phyloP scores from a whole-genome alignment of 2,888 invertebrate genomes.

The Plemyria rubiginata region DNA sequence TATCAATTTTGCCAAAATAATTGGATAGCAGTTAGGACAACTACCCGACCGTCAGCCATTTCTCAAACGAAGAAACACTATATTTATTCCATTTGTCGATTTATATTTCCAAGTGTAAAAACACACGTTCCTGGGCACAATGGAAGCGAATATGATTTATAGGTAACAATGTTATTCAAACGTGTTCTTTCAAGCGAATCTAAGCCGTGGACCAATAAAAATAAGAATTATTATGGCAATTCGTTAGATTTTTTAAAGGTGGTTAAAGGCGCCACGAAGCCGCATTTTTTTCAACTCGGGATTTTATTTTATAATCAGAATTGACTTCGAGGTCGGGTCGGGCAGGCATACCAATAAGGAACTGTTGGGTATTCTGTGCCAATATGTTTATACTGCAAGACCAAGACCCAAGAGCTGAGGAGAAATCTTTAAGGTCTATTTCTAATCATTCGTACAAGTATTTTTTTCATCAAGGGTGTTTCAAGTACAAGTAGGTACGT shows the following conservation, averaged over 20 bases:
- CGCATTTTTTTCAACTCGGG: constrained; percentile 70
- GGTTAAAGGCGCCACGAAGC: constrained; percentile 74
- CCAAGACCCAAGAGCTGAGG: constrained; percentile 5
- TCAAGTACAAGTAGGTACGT: no score
- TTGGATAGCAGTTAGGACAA: constrained; percentile 41
- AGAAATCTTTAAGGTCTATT: not conserved
- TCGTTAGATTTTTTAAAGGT: constrained; percentile 40
- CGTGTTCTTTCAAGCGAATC: constrained; percentile 8
- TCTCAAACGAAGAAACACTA: constrained; percentile 57
- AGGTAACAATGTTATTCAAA: constrained; percentile 34
- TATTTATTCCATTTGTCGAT: constrained; percentile 71
- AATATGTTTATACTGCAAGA: constrained; percentile 29
- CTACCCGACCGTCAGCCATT: constrained; percentile 59
- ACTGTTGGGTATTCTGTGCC: constrained; percentile 38
- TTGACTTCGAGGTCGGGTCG: constrained; percentile 69
- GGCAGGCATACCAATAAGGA: constrained; percentile 58
- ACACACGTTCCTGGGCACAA: constrained; percentile 71
- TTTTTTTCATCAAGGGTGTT: no score
- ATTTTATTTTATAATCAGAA: constrained; percentile 77
- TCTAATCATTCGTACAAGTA: no score
- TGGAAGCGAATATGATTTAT: constrained; percentile 79
- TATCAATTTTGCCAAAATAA: constrained; percentile 54
- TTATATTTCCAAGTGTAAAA: constrained; percentile 73
- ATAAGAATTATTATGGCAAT: constrained; percentile 41
- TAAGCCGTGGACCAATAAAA: constrained; percentile 33